Conservation (phyloP, 2,888 invertebrate species). For the Pseudanteris insignis region DNA sequence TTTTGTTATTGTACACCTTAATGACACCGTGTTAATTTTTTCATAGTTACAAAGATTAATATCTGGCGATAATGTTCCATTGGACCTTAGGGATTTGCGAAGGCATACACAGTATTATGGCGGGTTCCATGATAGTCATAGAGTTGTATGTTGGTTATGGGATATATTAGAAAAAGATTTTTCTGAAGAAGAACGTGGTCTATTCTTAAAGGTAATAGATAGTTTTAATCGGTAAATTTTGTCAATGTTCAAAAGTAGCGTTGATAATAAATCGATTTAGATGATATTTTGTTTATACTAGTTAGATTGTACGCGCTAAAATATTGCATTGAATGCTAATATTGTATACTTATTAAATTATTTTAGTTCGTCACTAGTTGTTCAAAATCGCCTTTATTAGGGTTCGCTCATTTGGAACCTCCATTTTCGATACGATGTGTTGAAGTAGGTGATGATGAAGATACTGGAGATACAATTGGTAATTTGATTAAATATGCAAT, state of each 20-base stretch:
- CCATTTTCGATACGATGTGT: conserved; percentile 99
- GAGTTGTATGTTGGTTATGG: conserved; percentile 99
- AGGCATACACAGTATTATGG: conserved; percentile 98
- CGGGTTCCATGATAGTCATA: conserved; percentile 97
- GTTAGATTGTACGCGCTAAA: no score
- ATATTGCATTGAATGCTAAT: no score
- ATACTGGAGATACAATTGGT: conserved; percentile 86
- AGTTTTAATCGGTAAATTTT: not conserved
- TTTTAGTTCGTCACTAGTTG: conserved; percentile 90
- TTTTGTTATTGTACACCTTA: no score
- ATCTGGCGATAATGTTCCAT: conserved; percentile 93
- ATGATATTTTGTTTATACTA: conserved; percentile 29
- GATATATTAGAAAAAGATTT: conserved; percentile 97
- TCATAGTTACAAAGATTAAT: conserved; percentile 90
- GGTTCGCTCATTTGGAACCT: conserved; percentile 95
- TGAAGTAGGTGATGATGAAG: conserved; percentile 98
- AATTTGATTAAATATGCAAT: no score
- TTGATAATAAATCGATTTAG: no score
- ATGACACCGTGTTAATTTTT: no score
- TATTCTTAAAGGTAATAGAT: conserved; percentile 90
- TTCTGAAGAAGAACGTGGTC: conserved; percentile 86
- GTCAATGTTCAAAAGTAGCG: no score
- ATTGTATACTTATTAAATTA: no score
- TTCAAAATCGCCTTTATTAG: conserved; percentile 94
- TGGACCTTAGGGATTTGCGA: conserved; percentile 87